These are phyloP conservation scores for Danaus chrysippus DNA, from an alignment of 2,888 invertebrate genomes.

Conservation along the genomic window DNA sequence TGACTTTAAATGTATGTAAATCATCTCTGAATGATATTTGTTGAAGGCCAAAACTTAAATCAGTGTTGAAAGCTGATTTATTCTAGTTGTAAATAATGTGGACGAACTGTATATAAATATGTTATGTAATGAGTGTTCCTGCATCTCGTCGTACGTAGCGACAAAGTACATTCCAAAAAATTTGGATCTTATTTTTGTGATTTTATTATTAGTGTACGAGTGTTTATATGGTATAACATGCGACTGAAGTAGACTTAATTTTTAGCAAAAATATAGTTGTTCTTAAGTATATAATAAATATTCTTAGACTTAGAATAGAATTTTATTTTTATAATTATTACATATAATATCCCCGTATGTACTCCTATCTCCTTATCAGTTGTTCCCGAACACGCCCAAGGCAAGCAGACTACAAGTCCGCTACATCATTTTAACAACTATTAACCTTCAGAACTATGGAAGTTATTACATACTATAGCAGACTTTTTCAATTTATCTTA, in stretches of 20 bases:
- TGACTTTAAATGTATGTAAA: slow-evolving; percentile 17
- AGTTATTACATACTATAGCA: no score
- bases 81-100: slow-evolving; percentile 3
- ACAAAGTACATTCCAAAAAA: slow-evolving; percentile 21
- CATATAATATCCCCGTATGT: no score
- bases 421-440: no score
- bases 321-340: slow-evolving; percentile 2
- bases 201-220: slow-evolving; percentile 18
- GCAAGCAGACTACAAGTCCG: no score
- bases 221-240: slow-evolving; percentile 35
- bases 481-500: no score
- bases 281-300: slow-evolving; percentile 28
- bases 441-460: no score
- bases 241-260: slow-evolving; percentile 61
- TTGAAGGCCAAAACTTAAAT: slow-evolving; percentile 25
- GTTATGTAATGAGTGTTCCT: slow-evolving; percentile 21
- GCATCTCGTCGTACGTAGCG: slow-evolving; percentile 7
- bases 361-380: no score
- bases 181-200: slow-evolving; percentile 26
- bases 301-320: slow-evolving; percentile 1
- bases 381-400: no score
- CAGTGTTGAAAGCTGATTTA: slow-evolving; percentile 5
- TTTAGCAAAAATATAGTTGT: slow-evolving; percentile 38
- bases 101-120: slow-evolving; percentile 5
- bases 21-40: slow-evolving; percentile 12